Conservation (phyloP, 2,113 vertebrate species). For the Origma solitaria region DNA sequence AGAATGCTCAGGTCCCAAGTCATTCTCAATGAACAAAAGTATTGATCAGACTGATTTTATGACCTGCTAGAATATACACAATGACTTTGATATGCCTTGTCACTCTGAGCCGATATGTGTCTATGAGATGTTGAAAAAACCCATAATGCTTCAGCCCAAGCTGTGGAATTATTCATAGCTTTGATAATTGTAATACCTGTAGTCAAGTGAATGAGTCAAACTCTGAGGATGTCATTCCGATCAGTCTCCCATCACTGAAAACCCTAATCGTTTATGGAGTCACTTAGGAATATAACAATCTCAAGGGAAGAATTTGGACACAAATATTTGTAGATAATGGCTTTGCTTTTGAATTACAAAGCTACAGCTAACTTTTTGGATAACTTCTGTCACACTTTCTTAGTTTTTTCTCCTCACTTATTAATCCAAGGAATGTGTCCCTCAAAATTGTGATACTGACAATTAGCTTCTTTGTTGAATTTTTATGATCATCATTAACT, state of each 20-base stretch:
- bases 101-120: background rate
- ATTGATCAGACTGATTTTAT: background rate
- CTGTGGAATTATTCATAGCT: background rate
- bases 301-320: background rate
- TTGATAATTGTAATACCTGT: background rate
- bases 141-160: background rate
- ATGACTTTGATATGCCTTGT: background rate
- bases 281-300: background rate
- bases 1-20: background rate
- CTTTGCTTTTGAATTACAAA: background rate
- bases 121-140: background rate
- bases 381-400: background rate
- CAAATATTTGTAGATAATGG: background rate
- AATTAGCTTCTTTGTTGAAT: background rate
- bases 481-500: background rate
- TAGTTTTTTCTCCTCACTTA: background rate
- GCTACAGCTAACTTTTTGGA: background rate
- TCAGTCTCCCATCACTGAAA: background rate
- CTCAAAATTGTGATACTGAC: background rate
- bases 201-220: background rate
- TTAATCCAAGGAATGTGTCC: background rate
- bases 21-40: background rate
- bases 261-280: background rate
- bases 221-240: background rate
- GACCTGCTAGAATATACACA: fast-evolving